Base-by-base conservation (phyloP, 1,140 invertebrate species). In the Drosophila albomicans region DNA sequence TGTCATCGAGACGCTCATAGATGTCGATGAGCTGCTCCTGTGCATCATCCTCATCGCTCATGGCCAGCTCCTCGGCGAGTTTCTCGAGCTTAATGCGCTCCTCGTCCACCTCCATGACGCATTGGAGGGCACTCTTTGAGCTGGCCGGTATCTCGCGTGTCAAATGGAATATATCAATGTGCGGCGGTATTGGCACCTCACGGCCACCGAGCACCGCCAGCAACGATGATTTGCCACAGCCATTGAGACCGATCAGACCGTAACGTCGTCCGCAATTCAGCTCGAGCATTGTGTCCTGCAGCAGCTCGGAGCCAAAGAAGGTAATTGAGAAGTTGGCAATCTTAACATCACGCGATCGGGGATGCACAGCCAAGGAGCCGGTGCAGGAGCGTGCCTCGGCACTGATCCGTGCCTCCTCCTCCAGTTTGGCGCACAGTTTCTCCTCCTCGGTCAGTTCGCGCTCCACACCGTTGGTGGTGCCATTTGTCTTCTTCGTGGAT, bases 81-180 rank as follows among this genome's bases (percentile, higher is more conserved):
- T 97, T 96, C 92, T 99, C 99, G 5, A 99, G 93, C 58, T 97
- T 94, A 32, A 98, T 94, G 54, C 98, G 94, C 93, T 99, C 99
- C 85, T 98, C 96, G 91, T 99, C 99, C 0, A 99, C 99, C 93
- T 99, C 99, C 96, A 99, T 98, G 5, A 99, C 99, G 93, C 97
- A 98, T 91, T 99, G 94, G 10, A 99, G 93, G 5, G 99, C 99
- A 54, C 94, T 95, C 93, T 97, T 98, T 82, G 99, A 97, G 72
- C 97, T 98, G 10, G 99, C 98, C 3, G 98, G 96, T 95, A 99
- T 99, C 94, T 99, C 99, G 64, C 99, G 95, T 5, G 98, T 97
- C 84, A 99, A 94, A 93, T 99, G 97, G 93, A 99, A 99, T 88
- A 99, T 99, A 94, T 99, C 99, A 79, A 99, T 98, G 90, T 98